Evolutionary conservation across 1,140 invertebrate species (phyloP).

Genomic region (Musca vetustissima): DNA sequence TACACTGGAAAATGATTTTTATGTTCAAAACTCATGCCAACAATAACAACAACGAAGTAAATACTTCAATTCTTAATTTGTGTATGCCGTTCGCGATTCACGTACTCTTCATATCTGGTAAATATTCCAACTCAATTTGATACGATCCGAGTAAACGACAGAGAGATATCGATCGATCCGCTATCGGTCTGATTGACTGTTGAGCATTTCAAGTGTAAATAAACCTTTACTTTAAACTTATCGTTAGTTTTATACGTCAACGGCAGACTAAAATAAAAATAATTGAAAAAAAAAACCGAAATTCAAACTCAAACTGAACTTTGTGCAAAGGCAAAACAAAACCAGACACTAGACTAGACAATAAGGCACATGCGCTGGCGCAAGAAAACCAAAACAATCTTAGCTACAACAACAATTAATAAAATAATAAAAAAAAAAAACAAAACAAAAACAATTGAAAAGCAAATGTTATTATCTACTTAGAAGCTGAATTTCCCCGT

Average conservation of each 20-base stretch:
- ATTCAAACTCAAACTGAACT: constrained; percentile 1
- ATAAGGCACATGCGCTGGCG: too few species aligned
- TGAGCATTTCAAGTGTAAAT: constrained; percentile 19
- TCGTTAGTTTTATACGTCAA: constrained; percentile 18
- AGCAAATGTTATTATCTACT: neutral
- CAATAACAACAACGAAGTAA: too few species aligned
- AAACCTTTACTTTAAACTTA: constrained; percentile 13
- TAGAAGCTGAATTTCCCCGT: neutral
- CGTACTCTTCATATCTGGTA: too few species aligned
- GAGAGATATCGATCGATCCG: too few species aligned
- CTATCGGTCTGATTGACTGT: constrained; percentile 12
- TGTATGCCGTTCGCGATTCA: too few species aligned
- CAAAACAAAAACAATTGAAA: constrained; percentile 14
- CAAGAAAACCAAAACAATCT: neutral
- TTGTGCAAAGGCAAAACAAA: constrained; percentile 11
- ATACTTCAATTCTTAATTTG: too few species aligned
- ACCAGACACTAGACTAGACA: too few species aligned
- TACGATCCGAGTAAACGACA: too few species aligned
- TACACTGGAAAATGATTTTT: too few species aligned
- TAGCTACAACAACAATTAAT: too few species aligned
- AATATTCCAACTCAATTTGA: too few species aligned
- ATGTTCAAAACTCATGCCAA: too few species aligned
- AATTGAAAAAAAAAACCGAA: neutral
- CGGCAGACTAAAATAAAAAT: neutral
- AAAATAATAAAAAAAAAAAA: neutral